Conservation (phyloP, 1,140 invertebrate genomes). For the Calliphora vicina region DNA sequence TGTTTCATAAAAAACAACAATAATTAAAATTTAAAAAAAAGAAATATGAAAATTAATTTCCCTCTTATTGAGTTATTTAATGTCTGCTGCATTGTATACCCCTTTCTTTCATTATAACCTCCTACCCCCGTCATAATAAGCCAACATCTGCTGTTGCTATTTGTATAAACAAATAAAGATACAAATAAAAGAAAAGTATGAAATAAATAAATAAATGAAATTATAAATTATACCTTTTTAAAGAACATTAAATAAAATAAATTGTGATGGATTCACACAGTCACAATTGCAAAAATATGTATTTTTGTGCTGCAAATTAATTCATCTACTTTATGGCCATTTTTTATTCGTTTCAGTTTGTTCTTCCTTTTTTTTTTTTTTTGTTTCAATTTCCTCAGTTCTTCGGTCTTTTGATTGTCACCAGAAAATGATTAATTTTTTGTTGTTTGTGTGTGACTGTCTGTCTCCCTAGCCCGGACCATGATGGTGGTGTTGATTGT, state of each 20-base stretch:
- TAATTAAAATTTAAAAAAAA: not conserved
- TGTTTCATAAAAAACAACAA: slow-evolving; percentile 14
- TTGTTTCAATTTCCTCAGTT: not conserved
- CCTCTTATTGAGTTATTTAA: no score
- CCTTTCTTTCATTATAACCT: not conserved
- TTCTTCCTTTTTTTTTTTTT: not conserved
- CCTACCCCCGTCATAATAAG: not conserved
- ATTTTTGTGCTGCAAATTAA: slow-evolving; percentile 8
- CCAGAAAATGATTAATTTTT: slow-evolving; percentile 11
- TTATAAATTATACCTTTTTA: slow-evolving; percentile 7
- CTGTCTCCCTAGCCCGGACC: not conserved
- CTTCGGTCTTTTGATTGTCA: not conserved
- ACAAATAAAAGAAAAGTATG: not conserved
- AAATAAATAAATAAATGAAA: not conserved
- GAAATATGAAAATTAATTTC: not conserved
- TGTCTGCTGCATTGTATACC: no score
- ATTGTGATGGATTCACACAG: not conserved
- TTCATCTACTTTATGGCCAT: not conserved
- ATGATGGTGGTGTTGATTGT: not conserved
- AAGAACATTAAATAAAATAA: not conserved
- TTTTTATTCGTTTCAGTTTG: not conserved
- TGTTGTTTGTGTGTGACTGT: not conserved
- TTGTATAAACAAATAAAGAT: not conserved
- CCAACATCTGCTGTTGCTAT: not conserved
- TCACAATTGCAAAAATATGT: not conserved